A percentile compares a stretch with the other conserved stretches of the same genome.
phyloP scores from a whole-genome alignment of 2,797 vertebrate species.

The Sebastes paucispinis region DNA sequence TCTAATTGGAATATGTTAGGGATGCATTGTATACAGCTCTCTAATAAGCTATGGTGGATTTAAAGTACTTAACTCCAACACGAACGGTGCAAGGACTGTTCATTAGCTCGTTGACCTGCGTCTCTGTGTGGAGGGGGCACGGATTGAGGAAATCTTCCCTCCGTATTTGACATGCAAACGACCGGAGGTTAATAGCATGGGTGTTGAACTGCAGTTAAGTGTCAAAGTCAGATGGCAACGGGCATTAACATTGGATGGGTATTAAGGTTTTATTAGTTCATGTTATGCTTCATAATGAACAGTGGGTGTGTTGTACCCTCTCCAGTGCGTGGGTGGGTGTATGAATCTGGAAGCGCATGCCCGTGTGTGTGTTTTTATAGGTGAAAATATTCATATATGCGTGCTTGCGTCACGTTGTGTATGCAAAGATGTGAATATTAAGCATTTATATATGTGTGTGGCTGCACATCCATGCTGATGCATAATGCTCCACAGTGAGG shows the following conservation, averaged over 20 bases:
- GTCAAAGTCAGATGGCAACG: conserved; percentile 42
- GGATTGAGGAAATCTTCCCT: conserved; percentile 17
- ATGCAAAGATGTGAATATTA: conserved; percentile 4
- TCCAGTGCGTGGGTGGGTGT: background rate
- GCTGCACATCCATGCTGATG: conserved; percentile 15
- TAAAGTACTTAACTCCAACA: conserved; percentile 45
- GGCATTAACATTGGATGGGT: conserved; percentile 35
- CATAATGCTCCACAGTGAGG: conserved; percentile 16
- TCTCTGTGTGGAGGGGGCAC: conserved; percentile 20
- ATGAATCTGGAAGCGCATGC: background rate
- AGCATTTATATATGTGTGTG: background rate
- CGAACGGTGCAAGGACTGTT: conserved; percentile 29
- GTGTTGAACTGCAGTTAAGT: conserved; percentile 44
- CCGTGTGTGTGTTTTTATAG: background rate
- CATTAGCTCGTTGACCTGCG: conserved; percentile 67
- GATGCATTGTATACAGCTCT: conserved; percentile 30
- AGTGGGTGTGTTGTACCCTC: background rate
- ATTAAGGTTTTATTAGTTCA: conserved; percentile 47
- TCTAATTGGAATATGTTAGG: conserved; percentile 60
- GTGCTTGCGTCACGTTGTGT: background rate
- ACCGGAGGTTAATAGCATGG: conserved; percentile 57
- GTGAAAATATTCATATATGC: background rate
- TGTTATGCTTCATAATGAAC: conserved; percentile 29
- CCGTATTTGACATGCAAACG: conserved; percentile 48
- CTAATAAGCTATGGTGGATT: conserved; percentile 55